Base-by-base conservation (phyloP, 2,113 vertebrate species). In the Picathartes gymnocephalus region DNA sequence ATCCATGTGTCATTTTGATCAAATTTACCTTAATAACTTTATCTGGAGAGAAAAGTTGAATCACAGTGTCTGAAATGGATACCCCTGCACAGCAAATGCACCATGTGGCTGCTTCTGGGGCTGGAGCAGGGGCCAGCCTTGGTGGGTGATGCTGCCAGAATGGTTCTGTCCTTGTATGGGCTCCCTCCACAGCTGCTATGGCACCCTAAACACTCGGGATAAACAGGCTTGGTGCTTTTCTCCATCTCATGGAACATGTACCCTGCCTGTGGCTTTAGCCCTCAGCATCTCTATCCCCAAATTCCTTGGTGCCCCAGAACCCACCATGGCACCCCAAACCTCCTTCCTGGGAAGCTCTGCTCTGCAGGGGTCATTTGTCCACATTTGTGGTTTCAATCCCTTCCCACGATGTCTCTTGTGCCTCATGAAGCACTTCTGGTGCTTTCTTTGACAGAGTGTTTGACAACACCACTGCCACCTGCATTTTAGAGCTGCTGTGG, bases 21-120 rank as follows among this genome's bases (percentile, higher is more conserved):
- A 97, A 97, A 98, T 98, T 98, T 97, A 96, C 96, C 96, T 97
- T 98, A 98, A 98, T 98, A 98, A 98, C 96, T 98, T 98, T 96
- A 97, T 97, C 97, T 94, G 24, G 94, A 97, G 95, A 96, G 79
- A 93, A 97, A 96, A 86, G 91, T 93, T 95, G 94, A 88, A 95
- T 90, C 69, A 40, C 58, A 50, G 50, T 81, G 86, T 92, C 93
- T 91, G 91, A 65, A 95, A 82, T 33, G 45, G 81, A 94, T 91
- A 40, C 54, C 44, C 27, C 22, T 7, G 5, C 88, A 25, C 1
- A 11, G 25, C 33, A 74, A 61, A 84, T 44, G 72, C 83, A 85
- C 65, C 40, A 25, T 12, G 57, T 58, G 37, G 40, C 60, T 88
- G 82, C 47, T 66, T 57, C 51, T 37, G 44, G 30, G 53, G 45